A percentile compares a stretch with the other conserved stretches of the same genome.
Conservation (phyloP, 2,113 vertebrate species). For the Ochotona princeps region DNA sequence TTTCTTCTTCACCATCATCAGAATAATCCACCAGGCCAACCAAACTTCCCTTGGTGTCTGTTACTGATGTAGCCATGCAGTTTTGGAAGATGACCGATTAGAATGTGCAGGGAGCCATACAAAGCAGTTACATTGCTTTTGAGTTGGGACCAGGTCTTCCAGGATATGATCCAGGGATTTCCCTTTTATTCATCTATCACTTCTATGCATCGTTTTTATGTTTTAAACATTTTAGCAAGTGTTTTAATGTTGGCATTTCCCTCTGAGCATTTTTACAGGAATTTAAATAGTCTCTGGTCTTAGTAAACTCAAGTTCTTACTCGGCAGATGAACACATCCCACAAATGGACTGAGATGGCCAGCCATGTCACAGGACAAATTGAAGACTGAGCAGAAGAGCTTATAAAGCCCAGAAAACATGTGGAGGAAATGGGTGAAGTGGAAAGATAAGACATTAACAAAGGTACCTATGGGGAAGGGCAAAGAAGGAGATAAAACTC, state of each 20-base stretch:
- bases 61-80: no score
- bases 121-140: no score
- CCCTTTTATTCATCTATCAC: accelerated
- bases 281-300: not conserved
- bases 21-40: constrained; percentile 98
- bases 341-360: not conserved
- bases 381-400: not conserved
- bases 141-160: not conserved
- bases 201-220: accelerated
- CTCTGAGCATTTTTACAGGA: not conserved
- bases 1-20: constrained; percentile 96
- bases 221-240: not conserved
- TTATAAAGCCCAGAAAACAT: accelerated
- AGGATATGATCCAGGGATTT: not conserved
- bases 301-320: not conserved
- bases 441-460: not conserved
- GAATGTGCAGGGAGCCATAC: no score
- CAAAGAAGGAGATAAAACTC: not conserved
- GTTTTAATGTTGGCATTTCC: not conserved
- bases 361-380: accelerated
- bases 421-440: not conserved
- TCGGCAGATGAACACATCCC: no score
- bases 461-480: not conserved
- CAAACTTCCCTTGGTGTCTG: constrained; percentile 88
- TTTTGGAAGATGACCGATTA: no score